Conservation (phyloP, 2,113 vertebrate genomes). For the Amphilophus citrinellus region DNA sequence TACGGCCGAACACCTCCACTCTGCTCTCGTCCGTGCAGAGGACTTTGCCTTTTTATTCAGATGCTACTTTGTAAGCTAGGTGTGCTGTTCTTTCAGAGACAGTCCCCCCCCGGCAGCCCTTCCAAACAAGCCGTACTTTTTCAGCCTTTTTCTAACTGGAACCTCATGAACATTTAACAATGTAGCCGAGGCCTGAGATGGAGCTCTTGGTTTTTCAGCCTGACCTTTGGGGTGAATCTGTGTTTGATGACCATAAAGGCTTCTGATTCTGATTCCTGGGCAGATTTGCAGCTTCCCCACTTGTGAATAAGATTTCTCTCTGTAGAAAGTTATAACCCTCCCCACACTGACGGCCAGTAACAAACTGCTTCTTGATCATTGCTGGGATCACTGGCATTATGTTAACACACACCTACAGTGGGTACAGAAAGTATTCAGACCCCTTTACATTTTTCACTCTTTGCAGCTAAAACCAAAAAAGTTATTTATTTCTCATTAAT, state of each 20-base stretch:
- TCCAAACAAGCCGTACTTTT: neutral
- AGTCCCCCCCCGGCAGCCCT: neutral
- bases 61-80: neutral
- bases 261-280: neutral
- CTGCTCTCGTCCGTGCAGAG: accelerated
- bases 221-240: neutral
- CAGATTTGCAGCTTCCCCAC: neutral
- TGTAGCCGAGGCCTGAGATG: accelerated
- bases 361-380: too few relatives aligned
- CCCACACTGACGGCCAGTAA: too few relatives aligned
- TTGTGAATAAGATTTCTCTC: too few relatives aligned
- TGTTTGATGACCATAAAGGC: too few relatives aligned
- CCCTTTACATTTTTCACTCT: too few relatives aligned
- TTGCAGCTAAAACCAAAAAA: too few relatives aligned
- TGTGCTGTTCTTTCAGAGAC: neutral
- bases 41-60: neutral
- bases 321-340: accelerated
- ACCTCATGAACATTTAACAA: neutral
- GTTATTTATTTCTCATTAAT: too few relatives aligned
- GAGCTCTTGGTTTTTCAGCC: neutral
- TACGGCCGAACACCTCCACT: neutral
- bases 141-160: neutral
- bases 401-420: accelerated
- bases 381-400: neutral
- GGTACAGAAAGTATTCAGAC: too few relatives aligned